Evolutionary conservation across 2,888 invertebrate species (phyloP), one percentile per base, ranked within the genome.

Genomic region (Lasiommata megera): DNA sequence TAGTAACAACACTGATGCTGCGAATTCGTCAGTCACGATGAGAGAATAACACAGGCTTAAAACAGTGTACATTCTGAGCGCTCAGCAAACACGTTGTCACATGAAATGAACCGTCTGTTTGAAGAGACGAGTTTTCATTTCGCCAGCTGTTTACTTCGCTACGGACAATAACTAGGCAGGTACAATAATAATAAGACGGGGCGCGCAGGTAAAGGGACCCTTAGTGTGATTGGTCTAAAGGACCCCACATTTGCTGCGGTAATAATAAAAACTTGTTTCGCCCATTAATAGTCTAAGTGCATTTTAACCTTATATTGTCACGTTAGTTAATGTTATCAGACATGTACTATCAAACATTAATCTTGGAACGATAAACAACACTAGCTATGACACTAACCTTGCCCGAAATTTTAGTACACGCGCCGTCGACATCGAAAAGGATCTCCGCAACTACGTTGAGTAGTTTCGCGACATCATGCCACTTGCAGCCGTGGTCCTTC

Each of bases 401-500:
- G 80, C 87, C 79, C 64, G 76, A 75, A 44, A 85, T 79, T 64
- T 78, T 79, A 70, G 75, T 80, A 76, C 83, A 88, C 60, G 84
- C 84, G 70, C 80, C 84, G 69, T 90, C 89, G 64, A 87, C 82
- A 76, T 88, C 88, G 71, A 90, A 89, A 69, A 90, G 82, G 63
- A 89, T 79, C 68, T 91, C 91, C 51, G 87, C 85, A 43, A 89
- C 73, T 41, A 86, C 81, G 54, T 81, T 78, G 64, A 91, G 76
- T 47, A 90, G 74, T 79, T 89, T 89, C 50, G 88, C 74, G 63
- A 91, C 74, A 74, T 90, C 89, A 69, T 88, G 88, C 91, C 89
- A 91, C 70, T 84, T 86, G 78, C 87, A 89, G 61, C 86, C 82
- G 74, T 88, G 87, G 64, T 88, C 88, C 79, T 89, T 88, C 64